phyloP scores from a whole-genome alignment of 2,113 vertebrate genomes.

The Upupa epops region DNA sequence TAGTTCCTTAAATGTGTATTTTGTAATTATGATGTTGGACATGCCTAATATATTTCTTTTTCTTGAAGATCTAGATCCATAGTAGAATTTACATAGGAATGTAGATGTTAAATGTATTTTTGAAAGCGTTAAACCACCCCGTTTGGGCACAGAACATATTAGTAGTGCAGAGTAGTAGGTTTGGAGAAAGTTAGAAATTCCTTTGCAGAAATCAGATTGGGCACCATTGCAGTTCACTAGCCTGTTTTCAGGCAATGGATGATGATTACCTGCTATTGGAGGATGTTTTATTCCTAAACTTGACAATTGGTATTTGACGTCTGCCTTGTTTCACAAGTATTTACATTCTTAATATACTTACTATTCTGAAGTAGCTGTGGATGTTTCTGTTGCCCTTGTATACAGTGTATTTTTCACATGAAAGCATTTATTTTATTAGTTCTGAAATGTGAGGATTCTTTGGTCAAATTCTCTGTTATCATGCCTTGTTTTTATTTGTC shows the following conservation, averaged over 20 bases:
- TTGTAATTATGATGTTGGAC: background rate
- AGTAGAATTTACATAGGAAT: background rate
- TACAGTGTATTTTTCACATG: background rate
- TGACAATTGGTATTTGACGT: background rate
- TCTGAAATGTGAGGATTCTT: background rate
- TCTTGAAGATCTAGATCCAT: background rate
- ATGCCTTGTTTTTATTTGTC: background rate
- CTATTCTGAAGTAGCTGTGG: background rate
- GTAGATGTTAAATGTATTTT: accelerated
- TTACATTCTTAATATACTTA: background rate
- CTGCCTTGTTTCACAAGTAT: background rate
- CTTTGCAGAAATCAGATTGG: background rate
- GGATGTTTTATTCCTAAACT: background rate
- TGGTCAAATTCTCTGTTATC: background rate
- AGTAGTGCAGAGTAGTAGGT: background rate
- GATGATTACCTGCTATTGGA: background rate
- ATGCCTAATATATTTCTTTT: background rate
- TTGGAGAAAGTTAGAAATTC: background rate
- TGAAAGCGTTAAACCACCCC: background rate
- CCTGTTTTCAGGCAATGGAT: background rate
- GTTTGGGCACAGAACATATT: background rate
- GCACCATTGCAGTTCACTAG: background rate
- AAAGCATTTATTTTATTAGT: background rate
- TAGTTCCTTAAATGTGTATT: background rate
- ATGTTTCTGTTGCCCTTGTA: background rate